Conservation (phyloP, 2,797 vertebrate genomes). For the Alauda arvensis region DNA sequence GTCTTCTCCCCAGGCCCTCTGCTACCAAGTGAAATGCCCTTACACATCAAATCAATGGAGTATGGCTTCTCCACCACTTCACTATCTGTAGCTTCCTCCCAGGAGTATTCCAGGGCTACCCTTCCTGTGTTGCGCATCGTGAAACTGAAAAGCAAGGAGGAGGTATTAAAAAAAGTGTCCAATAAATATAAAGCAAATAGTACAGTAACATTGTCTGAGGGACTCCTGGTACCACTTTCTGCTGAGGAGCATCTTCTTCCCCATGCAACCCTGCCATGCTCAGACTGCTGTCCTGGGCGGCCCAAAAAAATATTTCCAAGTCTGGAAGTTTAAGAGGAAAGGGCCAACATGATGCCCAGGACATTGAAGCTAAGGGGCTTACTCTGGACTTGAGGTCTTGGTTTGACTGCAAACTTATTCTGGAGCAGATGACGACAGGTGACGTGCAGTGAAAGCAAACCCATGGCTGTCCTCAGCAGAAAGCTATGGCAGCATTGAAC, state of each 20-base stretch:
- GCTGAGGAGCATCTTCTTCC: background rate
- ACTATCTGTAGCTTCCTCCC: conserved; percentile 67
- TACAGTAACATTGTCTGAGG: background rate
- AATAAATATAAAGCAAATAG: background rate
- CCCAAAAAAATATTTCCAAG: background rate
- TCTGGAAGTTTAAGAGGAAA: background rate
- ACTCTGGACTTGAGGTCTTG: background rate
- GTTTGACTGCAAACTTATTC: background rate
- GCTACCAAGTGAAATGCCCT: background rate
- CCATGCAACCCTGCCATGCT: background rate
- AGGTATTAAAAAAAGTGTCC: background rate
- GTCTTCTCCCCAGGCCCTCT: background rate
- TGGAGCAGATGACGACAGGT: background rate
- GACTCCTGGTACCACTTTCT: background rate
- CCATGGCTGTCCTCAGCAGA: background rate
- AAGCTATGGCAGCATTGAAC: background rate
- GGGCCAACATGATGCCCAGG: background rate
- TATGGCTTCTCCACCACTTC: background rate
- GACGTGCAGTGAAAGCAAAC: background rate
- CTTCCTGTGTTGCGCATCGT: conserved; percentile 77
- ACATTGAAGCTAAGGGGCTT: background rate
- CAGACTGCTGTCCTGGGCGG: background rate
- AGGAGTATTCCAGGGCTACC: conserved; percentile 80
- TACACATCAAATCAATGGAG: background rate
- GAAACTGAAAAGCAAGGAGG: conserved; percentile 67